Evolutionary conservation across 2,797 vertebrate species (phyloP).

Genomic region (Rhabdophis nuchalis): DNA sequence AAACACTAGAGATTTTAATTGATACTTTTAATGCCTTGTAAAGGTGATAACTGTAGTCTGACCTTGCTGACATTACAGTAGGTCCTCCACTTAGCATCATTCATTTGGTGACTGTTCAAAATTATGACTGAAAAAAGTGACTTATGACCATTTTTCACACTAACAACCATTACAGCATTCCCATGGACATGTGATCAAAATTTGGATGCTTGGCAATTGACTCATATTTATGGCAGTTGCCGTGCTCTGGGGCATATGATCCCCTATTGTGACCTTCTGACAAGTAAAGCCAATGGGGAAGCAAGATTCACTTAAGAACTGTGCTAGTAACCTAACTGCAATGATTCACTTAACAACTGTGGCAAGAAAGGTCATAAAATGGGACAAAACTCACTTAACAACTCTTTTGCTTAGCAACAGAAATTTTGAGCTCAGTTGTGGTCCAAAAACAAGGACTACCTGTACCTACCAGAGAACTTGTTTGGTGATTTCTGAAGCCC

Average conservation of each 20-base stretch:
- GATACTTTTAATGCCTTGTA: too few relatives aligned
- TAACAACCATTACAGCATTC: background rate
- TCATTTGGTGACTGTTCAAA: background rate
- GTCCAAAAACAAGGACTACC: background rate
- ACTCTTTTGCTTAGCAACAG: background rate
- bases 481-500: background rate
- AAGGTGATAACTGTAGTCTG: background rate
- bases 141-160: background rate
- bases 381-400: background rate
- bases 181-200: background rate
- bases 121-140: background rate
- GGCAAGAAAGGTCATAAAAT: background rate
- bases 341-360: background rate
- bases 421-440: background rate
- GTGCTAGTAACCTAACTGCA: background rate
- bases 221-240: background rate
- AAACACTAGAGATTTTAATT: background rate
- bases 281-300: background rate
- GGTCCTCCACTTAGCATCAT: background rate
- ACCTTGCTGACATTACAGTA: background rate
- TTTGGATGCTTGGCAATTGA: background rate
- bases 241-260: background rate
- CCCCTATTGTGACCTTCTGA: background rate
- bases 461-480: background rate
- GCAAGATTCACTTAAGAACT: background rate